Percentiles rank a stretch among this genome's conserved stretches.
Evolutionary conservation across 2,797 vertebrate species (phyloP).

Genomic region (Margarornis squamiger): DNA sequence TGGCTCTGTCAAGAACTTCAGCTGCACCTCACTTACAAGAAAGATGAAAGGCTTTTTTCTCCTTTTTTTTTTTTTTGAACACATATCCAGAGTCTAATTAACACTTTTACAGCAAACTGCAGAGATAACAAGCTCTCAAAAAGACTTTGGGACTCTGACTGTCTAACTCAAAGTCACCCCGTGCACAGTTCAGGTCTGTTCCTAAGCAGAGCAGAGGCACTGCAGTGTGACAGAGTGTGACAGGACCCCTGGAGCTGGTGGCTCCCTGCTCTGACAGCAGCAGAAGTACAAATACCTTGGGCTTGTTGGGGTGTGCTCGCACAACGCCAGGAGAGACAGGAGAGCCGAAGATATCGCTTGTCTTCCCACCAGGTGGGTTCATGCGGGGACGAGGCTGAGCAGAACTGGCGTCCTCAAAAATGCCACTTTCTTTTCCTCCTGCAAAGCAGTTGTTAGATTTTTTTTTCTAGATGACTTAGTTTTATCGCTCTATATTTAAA

Average conservation of each 20-base stretch:
- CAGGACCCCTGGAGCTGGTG: neutral
- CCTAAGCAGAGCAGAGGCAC: neutral
- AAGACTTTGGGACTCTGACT: neutral
- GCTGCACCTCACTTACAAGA: neutral
- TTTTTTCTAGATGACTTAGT: neutral
- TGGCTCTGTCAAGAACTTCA: neutral
- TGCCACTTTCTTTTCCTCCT: conserved; percentile 96
- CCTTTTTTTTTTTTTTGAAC: neutral
- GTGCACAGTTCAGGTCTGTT: neutral
- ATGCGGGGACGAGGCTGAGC: conserved; percentile 73
- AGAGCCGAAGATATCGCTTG: conserved; percentile 86
- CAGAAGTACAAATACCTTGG: conserved; percentile 81
- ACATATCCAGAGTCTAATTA: neutral
- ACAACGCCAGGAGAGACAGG: conserved; percentile 66
- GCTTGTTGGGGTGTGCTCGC: conserved; percentile 89
- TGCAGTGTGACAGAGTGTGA: fast-evolving
- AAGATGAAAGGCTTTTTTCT: neutral
- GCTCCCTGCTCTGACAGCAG: neutral
- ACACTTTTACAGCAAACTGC: neutral
- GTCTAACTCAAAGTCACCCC: neutral
- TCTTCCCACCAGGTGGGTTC: conserved; percentile 79
- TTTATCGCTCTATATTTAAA: neutral
- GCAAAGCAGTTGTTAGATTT: conserved; percentile 5
- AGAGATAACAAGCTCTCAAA: neutral
- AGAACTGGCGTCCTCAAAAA: conserved; percentile 83